Evolutionary conservation across 2,797 vertebrate genomes (phyloP).

Genomic region (Hypotaenidia philippensis): DNA sequence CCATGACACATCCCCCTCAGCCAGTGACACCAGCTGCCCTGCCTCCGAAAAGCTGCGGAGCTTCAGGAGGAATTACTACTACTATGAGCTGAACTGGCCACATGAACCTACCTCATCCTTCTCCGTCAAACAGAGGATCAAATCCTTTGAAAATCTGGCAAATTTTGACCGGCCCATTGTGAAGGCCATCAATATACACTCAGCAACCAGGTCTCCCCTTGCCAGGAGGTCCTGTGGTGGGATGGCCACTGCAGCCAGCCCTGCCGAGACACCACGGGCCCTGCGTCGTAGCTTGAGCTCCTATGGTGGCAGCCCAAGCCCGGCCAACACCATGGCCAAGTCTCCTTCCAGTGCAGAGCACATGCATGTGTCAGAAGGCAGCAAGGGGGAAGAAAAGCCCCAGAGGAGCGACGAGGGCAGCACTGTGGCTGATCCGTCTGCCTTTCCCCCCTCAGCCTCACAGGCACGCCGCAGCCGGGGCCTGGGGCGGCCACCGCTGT

Average conservation of each 20-base stretch:
- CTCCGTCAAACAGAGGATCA: conserved; percentile 94
- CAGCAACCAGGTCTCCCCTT: conserved; percentile 80
- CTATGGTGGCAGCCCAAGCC: conserved; percentile 79
- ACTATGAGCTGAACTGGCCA: conserved; percentile 82
- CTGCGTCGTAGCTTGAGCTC: conserved; percentile 87
- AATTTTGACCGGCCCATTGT: conserved; percentile 86
- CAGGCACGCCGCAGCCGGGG: conserved; percentile 80
- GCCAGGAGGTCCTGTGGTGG: conserved; percentile 86
- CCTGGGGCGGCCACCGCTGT: conserved; percentile 69
- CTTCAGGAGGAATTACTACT: conserved; percentile 83
- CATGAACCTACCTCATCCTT: conserved; percentile 87
- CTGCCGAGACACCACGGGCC: conserved; percentile 54
- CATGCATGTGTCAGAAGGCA: neutral
- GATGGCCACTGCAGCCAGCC: conserved; percentile 55
- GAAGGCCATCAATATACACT: conserved; percentile 84
- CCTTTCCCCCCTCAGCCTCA: neutral
- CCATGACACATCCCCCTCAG: neutral
- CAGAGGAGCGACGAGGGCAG: neutral
- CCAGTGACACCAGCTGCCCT: neutral
- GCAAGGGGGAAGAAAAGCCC: neutral
- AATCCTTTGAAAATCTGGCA: conserved; percentile 95
- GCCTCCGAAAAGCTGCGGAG: conserved; percentile 67
- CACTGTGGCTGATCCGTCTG: accelerated
- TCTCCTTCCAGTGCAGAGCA: conserved; percentile 47
- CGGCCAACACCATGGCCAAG: neutral